Evolutionary conservation across 1,140 invertebrate species (phyloP).

Genomic region (Trigoniulus corallinus): DNA sequence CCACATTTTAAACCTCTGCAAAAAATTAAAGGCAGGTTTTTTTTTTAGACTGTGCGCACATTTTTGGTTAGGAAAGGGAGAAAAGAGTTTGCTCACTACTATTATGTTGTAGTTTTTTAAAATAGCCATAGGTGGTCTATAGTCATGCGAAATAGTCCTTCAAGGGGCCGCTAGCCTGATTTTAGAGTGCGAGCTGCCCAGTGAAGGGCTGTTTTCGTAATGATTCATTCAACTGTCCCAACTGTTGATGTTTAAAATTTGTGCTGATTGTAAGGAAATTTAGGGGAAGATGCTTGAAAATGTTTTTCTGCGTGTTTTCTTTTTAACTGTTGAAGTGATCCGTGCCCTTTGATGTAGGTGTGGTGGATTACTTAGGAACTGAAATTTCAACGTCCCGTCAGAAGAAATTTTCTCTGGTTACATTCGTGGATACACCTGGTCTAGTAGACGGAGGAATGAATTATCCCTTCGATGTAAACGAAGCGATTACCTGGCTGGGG

Average conservation of each 20-base stretch:
- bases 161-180: constrained; percentile 24
- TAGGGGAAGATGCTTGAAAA: neutral
- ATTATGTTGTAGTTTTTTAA: neutral
- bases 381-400: constrained; percentile 41
- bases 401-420: constrained; percentile 41
- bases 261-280: neutral
- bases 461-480: constrained; percentile 45
- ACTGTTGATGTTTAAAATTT: neutral
- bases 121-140: neutral
- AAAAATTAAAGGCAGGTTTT: constrained; percentile 32
- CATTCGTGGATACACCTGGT: constrained; percentile 44
- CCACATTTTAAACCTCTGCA: constrained; percentile 39
- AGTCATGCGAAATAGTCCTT: constrained; percentile 19
- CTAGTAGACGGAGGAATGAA: constrained; percentile 46
- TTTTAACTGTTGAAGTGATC: no score
- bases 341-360: constrained; percentile 26
- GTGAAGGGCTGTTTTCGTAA: constrained; percentile 39
- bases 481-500: constrained; percentile 39
- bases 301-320: no score
- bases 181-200: constrained; percentile 36
- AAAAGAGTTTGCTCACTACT: neutral
- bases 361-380: constrained; percentile 38
- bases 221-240: neutral
- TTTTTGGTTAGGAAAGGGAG: neutral
- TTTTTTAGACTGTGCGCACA: neutral